These are phyloP conservation scores for Scomber colias DNA, from an alignment of 2,113 vertebrate genomes.

Conservation along the genomic window DNA sequence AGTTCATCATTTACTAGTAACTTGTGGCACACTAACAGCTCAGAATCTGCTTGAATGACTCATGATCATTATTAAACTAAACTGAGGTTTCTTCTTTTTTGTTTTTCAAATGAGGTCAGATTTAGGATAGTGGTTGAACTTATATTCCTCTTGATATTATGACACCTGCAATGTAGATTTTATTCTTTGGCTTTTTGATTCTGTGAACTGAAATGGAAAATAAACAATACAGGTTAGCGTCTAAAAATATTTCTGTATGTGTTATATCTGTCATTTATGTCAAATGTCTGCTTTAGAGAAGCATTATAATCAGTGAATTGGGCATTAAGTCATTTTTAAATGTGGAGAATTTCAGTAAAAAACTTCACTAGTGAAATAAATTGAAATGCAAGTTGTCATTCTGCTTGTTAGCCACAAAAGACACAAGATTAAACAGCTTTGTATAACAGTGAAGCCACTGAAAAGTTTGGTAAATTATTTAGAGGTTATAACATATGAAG, in stretches of 20 bases:
- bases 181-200: background rate
- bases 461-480: conserved; percentile 28
- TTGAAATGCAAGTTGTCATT: conserved; percentile 39
- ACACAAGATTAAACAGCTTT: conserved; percentile 1
- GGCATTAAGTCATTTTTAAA: conserved; percentile 29
- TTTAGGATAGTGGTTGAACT: background rate
- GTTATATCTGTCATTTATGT: conserved; percentile 15
- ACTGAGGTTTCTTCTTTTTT: background rate
- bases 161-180: background rate
- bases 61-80: conserved; percentile 16
- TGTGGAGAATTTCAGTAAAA: conserved; percentile 14
- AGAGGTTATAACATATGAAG: conserved; percentile 12
- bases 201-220: background rate
- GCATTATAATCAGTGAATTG: background rate
- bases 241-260: background rate
- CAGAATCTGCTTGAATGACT: conserved; percentile 25
- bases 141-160: background rate
- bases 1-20: conserved; percentile 82
- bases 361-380: conserved; percentile 33
- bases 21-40: conserved; percentile 44
- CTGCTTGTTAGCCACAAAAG: conserved; percentile 37
- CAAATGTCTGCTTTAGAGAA: conserved; percentile 1
- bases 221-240: background rate
- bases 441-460: background rate
- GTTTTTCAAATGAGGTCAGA: background rate